Conservation (phyloP, 37 sponge, comb jelly and placozoan genomes). For the Mnemiopsis leidyi region DNA sequence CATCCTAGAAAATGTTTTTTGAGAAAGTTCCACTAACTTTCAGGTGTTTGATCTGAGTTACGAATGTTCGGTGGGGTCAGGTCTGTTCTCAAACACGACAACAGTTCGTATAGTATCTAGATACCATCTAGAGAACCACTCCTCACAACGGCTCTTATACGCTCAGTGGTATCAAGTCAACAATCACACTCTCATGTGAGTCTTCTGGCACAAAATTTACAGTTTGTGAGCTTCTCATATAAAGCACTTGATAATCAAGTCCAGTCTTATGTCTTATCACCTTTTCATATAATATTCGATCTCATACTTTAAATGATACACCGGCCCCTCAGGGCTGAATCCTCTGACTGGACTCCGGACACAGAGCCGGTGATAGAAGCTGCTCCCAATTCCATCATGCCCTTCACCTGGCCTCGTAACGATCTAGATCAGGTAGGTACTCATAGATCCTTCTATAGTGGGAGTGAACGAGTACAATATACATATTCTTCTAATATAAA, state of each 20-base stretch:
- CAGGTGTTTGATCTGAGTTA: constrained; percentile 54
- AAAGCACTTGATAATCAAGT: neutral
- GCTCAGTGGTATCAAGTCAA: constrained; percentile 46
- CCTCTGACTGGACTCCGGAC: neutral
- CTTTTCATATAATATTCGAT: neutral
- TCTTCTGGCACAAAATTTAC: neutral
- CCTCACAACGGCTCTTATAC: neutral
- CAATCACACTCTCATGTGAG: constrained; percentile 12
- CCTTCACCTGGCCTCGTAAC: constrained; percentile 89
- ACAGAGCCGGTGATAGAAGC: neutral
- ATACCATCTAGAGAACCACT: neutral
- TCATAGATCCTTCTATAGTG: neutral
- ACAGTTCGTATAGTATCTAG: neutral
- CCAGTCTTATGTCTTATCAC: neutral
- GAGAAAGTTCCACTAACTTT: neutral
- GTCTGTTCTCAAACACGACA: neutral
- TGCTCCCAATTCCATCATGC: constrained; percentile 73
- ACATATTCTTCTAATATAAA: too few species aligned
- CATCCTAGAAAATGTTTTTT: too few species aligned
- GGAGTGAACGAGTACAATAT: neutral
- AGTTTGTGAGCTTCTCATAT: neutral
- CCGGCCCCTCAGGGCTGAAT: neutral
- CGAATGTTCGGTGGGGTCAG: constrained; percentile 5
- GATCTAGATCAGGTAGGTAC: constrained; percentile 77
- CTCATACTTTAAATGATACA: neutral